Base-by-base conservation (phyloP, 2,888 invertebrate species). In the Calameuta idolon region DNA sequence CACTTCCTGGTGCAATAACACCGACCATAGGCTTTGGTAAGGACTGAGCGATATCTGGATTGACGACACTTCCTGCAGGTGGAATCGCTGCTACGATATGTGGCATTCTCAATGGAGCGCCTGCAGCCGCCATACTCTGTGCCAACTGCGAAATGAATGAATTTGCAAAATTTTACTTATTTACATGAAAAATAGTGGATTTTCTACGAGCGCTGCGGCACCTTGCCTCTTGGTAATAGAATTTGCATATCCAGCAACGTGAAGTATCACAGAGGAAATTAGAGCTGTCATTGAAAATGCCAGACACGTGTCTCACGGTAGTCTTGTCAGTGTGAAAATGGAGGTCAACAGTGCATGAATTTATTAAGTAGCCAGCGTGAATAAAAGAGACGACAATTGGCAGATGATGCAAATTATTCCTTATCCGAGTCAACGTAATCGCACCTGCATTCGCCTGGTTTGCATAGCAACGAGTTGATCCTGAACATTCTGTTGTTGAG, bases 401-500 rank as follows among this genome's bases (percentile, higher is more conserved):
- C 23, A 23, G 23, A 55, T 40, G 5, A 15, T 55, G 55, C 23
- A 55, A 55, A 23, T 2, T 55, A 55, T 23, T 23, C 2, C 9
- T 23, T 55, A 2, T 55, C 9, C 23, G 2, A 9, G 55, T 55
- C 55, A 9, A 55, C 55, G 0, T 23, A 1, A 23, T 23, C 55
- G 77, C 77, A 89, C 89, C 87, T 90, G 89, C 75, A 86, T 79
- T 75, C 88, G 86, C 76, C 88, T 90, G 30, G 85, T 87, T 68
- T 88, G 90, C 34, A 85, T 79, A 12, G 86, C 83, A 34, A 85
- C 74, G 4, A 84, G 75, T 34, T 81, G 81, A n/a, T 89, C 89
- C 74, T 90, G 90, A 31, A 79, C 79, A n/a, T 83, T 79, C 31
- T 71, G 71, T 30, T 71, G 71, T 30, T 71, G 71, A 34, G 71